phyloP scores from a whole-genome alignment of 2,888 invertebrate species.

The Lamellibrachia satsuma region DNA sequence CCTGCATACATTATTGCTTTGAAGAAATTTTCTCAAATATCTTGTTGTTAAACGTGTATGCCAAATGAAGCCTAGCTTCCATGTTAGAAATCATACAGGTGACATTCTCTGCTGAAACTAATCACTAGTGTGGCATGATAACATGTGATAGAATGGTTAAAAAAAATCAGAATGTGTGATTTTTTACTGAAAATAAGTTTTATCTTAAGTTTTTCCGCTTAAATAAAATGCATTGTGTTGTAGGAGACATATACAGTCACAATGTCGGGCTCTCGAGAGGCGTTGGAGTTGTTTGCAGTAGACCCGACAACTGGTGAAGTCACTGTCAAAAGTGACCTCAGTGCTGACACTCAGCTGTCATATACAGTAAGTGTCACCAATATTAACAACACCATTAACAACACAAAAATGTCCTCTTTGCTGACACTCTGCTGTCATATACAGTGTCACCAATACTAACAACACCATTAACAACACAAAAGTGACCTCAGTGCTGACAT shows the following conservation, averaged over 20 bases:
- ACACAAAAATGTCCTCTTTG: no score
- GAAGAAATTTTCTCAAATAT: background rate
- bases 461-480: constrained; percentile 60
- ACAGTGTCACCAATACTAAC: constrained; percentile 22
- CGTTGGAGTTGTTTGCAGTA: constrained; percentile 81
- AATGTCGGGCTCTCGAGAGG: constrained; percentile 23
- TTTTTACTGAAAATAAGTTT: background rate
- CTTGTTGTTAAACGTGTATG: background rate
- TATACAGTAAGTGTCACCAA: constrained; percentile 34
- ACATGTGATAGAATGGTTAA: no score
- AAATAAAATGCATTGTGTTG: background rate
- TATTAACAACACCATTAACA: background rate
- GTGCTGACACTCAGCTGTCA: constrained; percentile 28
- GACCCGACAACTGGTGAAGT: constrained; percentile 85
- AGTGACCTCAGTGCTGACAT: constrained; percentile 35
- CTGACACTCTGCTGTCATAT: no score
- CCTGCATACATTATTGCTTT: background rate
- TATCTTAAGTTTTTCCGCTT: background rate
- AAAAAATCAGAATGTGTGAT: background rate
- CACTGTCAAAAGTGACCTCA: constrained; percentile 71
- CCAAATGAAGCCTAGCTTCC: background rate
- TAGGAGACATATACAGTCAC: background rate
- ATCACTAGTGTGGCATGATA: background rate
- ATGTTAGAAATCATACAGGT: background rate
- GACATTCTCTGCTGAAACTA: background rate